Conservation (phyloP, 1,140 invertebrate species). For the Cylas formicarius region DNA sequence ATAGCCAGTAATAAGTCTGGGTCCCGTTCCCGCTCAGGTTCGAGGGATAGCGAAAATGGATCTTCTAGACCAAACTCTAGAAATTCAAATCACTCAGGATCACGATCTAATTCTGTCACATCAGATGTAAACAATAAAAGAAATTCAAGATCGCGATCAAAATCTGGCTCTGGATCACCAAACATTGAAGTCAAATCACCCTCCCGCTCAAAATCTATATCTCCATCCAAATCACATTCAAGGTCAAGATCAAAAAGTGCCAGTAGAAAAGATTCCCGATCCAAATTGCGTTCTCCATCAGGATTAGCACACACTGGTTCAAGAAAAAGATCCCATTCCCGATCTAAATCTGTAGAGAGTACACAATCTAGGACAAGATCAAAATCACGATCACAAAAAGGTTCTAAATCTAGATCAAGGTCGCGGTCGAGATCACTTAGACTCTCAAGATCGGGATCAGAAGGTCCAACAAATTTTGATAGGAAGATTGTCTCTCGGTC, state of each 20-base stretch:
- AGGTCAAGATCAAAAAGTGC: conserved; percentile 23
- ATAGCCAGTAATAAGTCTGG: conserved; percentile 11
- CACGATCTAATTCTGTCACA: conserved; percentile 32
- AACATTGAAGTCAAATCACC: no score
- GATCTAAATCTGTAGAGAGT: conserved; percentile 25
- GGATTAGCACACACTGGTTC: conserved; percentile 32
- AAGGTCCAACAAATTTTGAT: conserved; percentile 28
- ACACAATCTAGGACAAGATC: conserved; percentile 34
- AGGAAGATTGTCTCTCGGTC: conserved; percentile 31
- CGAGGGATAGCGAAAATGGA: conserved; percentile 30
- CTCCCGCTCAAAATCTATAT: conserved; percentile 29
- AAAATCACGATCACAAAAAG: no score
- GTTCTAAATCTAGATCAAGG: conserved; percentile 27
- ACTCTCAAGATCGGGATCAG: conserved; percentile 31
- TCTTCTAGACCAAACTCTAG: conserved; percentile 24
- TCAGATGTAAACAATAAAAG: conserved; percentile 34
- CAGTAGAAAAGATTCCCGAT: conserved; percentile 25
- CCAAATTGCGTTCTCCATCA: conserved; percentile 28
- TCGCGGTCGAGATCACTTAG: conserved; percentile 28
- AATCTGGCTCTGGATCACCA: conserved; percentile 34
- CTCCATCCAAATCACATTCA: conserved; percentile 26
- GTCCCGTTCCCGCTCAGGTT: conserved; percentile 25
- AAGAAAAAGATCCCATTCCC: conserved; percentile 25
- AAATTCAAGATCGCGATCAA: conserved; percentile 42
- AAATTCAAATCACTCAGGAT: conserved; percentile 33